These are phyloP conservation scores for Suillia variegata DNA, from an alignment of 2,888 invertebrate genomes.

Conservation along the genomic window DNA sequence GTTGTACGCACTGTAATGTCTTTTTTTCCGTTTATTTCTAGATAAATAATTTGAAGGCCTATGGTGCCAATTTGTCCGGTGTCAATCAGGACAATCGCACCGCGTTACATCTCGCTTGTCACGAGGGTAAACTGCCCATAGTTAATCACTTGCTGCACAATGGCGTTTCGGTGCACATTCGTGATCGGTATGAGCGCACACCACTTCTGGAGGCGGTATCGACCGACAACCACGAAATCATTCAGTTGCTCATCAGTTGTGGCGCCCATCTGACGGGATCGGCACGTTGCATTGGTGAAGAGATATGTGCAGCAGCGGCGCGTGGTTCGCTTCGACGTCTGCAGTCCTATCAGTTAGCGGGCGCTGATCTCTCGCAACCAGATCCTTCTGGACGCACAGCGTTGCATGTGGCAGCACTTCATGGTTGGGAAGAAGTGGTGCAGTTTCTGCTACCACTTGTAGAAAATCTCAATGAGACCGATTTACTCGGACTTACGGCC, in stretches of 20 bases:
- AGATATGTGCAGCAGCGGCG: conserved; percentile 71
- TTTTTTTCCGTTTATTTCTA: conserved; percentile 18
- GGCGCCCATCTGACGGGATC: conserved; percentile 75
- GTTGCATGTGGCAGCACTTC: conserved; percentile 71
- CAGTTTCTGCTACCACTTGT: conserved; percentile 64
- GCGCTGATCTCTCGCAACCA: conserved; percentile 68
- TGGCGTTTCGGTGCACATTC: conserved; percentile 82
- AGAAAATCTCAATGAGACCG: conserved; percentile 59
- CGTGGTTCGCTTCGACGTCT: conserved; percentile 66
- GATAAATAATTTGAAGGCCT: conserved; percentile 57
- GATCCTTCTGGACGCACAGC: conserved; percentile 72
- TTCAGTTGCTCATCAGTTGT: conserved; percentile 71
- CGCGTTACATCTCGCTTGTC: conserved; percentile 80
- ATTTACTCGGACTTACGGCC: conserved; percentile 66
- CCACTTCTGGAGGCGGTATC: conserved; percentile 75
- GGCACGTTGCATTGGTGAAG: conserved; percentile 68
- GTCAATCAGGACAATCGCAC: conserved; percentile 78
- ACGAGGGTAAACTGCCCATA: conserved; percentile 70
- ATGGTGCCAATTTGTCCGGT: conserved; percentile 77
- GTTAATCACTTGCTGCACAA: conserved; percentile 76
- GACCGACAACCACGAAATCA: conserved; percentile 68
- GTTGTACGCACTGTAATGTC: neutral
- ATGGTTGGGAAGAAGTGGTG: conserved; percentile 63
- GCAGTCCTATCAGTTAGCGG: conserved; percentile 69
- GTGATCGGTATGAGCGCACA: conserved; percentile 73